Evolutionary conservation across 2,888 invertebrate genomes (phyloP).

Genomic region (Noctua pronuba): DNA sequence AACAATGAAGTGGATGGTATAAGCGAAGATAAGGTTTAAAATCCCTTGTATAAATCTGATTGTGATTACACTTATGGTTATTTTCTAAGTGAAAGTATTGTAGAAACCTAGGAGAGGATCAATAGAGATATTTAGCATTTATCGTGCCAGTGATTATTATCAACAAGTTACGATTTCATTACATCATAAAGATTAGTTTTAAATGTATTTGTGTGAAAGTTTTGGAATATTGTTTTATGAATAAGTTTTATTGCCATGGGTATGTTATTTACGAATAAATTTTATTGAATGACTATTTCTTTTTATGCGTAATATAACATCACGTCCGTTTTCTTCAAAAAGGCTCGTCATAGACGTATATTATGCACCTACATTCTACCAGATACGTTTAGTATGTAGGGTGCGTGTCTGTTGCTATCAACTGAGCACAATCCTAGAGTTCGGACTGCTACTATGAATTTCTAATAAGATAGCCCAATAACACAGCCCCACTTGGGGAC

Average conservation of each 20-base stretch:
- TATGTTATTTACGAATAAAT: conserved; percentile 57
- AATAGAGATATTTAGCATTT: conserved; percentile 43
- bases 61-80: conserved; percentile 55
- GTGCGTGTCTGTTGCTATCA: background rate
- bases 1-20: conserved; percentile 79
- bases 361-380: background rate
- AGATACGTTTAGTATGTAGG: background rate
- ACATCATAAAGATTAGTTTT: conserved; percentile 39
- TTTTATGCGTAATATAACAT: background rate
- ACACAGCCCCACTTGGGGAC: background rate
- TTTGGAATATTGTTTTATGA: conserved; percentile 48
- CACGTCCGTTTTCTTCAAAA: background rate
- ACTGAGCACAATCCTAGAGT: background rate
- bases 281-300: conserved; percentile 33
- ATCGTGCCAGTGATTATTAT: conserved; percentile 52
- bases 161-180: conserved; percentile 52
- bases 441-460: background rate
- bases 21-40: conserved; percentile 85
- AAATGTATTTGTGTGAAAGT: conserved; percentile 55
- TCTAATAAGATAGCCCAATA: background rate
- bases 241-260: conserved; percentile 53
- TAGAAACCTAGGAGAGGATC: conserved; percentile 39
- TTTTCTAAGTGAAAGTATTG: conserved; percentile 57
- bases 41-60: conserved; percentile 33
- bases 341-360: background rate